Percentiles rank a stretch among this genome's conserved stretches.
These are phyloP conservation scores for Porites evermanni DNA, from an alignment of 92 coral and sea anemone species.

Conservation along the genomic window DNA sequence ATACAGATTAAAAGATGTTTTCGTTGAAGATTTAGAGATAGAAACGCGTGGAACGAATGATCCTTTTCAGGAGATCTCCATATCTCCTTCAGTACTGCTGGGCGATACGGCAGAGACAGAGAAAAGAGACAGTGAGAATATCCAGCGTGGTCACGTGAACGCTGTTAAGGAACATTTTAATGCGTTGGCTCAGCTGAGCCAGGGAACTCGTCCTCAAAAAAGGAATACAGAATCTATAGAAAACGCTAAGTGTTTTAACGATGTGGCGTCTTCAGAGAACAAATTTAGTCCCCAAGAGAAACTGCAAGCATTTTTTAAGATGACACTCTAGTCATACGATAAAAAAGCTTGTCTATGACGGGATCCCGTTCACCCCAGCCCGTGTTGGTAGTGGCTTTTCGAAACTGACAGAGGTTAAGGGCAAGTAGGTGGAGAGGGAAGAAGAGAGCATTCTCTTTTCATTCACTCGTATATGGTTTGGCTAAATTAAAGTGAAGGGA, in stretches of 20 bases:
- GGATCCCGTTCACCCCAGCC: too few species aligned
- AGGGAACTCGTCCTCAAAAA: background rate
- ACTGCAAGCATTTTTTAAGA: constrained; percentile 10
- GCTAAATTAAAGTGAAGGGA: too few species aligned
- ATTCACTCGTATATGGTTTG: too few species aligned
- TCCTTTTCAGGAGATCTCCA: constrained; percentile 17
- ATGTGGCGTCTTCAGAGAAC: background rate
- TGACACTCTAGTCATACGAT: constrained; percentile 8
- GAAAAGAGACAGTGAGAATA: background rate
- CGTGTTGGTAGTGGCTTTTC: too few species aligned
- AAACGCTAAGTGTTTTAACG: background rate
- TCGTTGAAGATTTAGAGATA: constrained; percentile 28
- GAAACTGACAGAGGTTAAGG: too few species aligned
- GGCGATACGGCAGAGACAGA: background rate
- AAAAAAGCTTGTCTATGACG: too few species aligned
- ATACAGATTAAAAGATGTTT: constrained; percentile 19
- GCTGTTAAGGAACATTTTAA: background rate
- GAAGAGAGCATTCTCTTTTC: too few species aligned
- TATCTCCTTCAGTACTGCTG: background rate
- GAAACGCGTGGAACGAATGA: background rate
- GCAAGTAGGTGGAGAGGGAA: too few species aligned
- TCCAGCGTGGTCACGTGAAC: background rate
- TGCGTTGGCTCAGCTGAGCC: background rate
- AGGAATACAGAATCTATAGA: background rate
- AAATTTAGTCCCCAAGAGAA: background rate